Base-by-base conservation (phyloP, 1,140 invertebrate species). In the Heliconius nattereri region DNA sequence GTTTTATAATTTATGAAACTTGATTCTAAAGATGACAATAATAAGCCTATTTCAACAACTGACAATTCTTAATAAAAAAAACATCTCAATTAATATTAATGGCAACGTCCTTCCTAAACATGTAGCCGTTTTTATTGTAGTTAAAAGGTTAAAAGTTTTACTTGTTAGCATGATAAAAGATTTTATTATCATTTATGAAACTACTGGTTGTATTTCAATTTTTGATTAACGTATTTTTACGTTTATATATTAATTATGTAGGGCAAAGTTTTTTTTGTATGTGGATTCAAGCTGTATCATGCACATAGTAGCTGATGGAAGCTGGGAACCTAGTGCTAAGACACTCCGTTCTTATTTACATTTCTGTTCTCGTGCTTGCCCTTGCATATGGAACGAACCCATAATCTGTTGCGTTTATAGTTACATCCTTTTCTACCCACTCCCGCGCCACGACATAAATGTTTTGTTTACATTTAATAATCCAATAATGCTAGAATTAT, bases 131-230 rank as follows among this genome's bases (percentile, higher is more conserved):
- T 9, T 3, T 70, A 70, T 70, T 66, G 57, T 57, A 57, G 20
- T 57, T 57, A 57, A 57, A 57, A 57, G 54, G 54, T 57, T 57
- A 57, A 52, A 52, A 57, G 54, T 29, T 32, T 74, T 74, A 74
- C 37, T 52, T 74, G 23, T 74, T 73, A 45, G 16, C 23, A 40
- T 73, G n/a, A 35, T 73, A 52, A 52, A 26, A 74, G 16, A 74
- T 74, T 74, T 23, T 57, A 57, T 57, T 9, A 23, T 23, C 54
- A n/a, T 57, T 45, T 40, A 11, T 23, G 9, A 8, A 23, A 23
- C 54, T 57, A 57, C 54, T 57, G 8, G 54, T 23, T 57, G 2
- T n/a, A 23, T 57, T n/a, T 7, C 23, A 23, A 57, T 57, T 23
- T 57, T 23, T 57, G n/a, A 57, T 23, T 52, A 52, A 52, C 49